A percentile compares a stretch with the other conserved stretches of the same genome.
These are phyloP conservation scores for Lutjanus argentimaculatus DNA, from an alignment of 2,797 vertebrate genomes.

Conservation along the genomic window DNA sequence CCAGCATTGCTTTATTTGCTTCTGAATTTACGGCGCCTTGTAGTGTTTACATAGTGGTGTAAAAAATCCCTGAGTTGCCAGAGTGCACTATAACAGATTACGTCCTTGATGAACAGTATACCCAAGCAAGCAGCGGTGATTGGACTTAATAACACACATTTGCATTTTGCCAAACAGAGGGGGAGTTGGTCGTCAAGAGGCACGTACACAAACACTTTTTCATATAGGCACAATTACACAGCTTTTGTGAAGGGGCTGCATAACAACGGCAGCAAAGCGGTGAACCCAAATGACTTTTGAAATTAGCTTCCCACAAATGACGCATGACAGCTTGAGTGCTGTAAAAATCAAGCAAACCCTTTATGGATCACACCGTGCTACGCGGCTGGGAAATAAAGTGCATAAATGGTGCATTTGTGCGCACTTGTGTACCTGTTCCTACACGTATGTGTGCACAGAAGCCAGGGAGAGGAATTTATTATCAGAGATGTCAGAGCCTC, in stretches of 20 bases:
- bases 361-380: conserved; percentile 46
- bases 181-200: conserved; percentile 37
- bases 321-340: conserved; percentile 72
- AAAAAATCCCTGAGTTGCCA: background rate
- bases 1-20: background rate
- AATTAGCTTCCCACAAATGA: conserved; percentile 77
- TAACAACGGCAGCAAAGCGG: conserved; percentile 58
- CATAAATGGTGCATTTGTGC: conserved; percentile 45
- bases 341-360: conserved; percentile 66
- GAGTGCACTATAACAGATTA: conserved; percentile 46
- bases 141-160: conserved; percentile 66
- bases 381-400: conserved; percentile 66
- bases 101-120: conserved; percentile 57
- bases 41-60: conserved; percentile 12
- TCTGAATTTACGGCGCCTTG: conserved; percentile 20
- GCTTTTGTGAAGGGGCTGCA: conserved; percentile 45
- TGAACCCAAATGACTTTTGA: conserved; percentile 66
- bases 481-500: conserved; percentile 21
- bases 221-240: conserved; percentile 50
- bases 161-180: conserved; percentile 64
- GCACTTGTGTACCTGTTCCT: conserved; percentile 18
- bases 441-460: conserved; percentile 15
- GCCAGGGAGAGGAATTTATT: conserved; percentile 29
- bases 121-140: conserved; percentile 59
- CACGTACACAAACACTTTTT: conserved; percentile 41